Base-by-base conservation (phyloP, 2,888 invertebrate genomes). In the Lacanobia wlatinum region DNA sequence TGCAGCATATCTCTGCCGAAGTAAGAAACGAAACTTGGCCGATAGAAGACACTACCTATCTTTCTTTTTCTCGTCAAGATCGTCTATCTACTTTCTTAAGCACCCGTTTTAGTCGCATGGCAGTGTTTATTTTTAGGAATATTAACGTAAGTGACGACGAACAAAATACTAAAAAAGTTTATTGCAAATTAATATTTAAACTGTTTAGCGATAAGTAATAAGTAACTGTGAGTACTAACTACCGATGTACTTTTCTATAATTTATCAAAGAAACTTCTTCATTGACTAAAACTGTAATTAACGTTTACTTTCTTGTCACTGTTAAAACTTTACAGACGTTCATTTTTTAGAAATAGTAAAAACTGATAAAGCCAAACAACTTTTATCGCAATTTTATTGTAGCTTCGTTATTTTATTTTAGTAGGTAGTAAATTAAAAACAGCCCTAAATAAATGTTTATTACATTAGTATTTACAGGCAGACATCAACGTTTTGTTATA, bases 61-160 rank as follows among this genome's bases (percentile, higher is more conserved):
- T 77, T 64, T 82, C 78, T 77, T 77, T 52, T 81, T 56, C 63
- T 52, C 64, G 40, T 61, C 60, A 56, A 61, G 59, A 64, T 56
- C 2, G 38, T 18, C 23, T 66, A 50, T 50, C 60, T 60, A 61
- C n/a, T 69, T 82, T 67, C 34, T 58, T 61, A 56, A 46, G 46
- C 65, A 65, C n/a, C 40, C 10, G 52, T 74, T 80, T 80, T 43
- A 61, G 28, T 53, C 18, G 23, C 53, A 53, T 40, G 14, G 43
- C 43, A 55, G 21, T 23, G 14, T 58, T 73, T 4, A 18, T 28
- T 21, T 48, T 10, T 16, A 7, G 16, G 7, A 14, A 73, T 40
- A 46, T 2, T 23, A 38, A 43, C 0, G 12, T 40, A 40, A 14
- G n/a, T 55, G 14, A 8, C 9, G 16, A 23, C 18, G 12, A 10